Evolutionary conservation across 1,140 invertebrate species (phyloP), one percentile per base, ranked within the genome.

Genomic region (Drosophila kepulauana): DNA sequence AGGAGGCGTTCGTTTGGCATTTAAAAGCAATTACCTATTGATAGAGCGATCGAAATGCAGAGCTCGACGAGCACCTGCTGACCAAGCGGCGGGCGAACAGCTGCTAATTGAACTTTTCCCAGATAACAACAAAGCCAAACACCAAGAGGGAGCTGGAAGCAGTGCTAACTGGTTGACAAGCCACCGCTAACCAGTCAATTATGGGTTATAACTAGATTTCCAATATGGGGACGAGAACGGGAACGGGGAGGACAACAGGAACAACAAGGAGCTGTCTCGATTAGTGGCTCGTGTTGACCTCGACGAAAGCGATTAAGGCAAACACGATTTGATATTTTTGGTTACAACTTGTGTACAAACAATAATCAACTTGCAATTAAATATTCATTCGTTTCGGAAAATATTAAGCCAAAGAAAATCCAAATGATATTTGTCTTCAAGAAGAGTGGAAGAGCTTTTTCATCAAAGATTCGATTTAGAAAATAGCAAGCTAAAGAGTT

Each of bases 11-110:
- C 51, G 63, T 65, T 28, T 28, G 51, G 51, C 51, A 65, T 65
- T 65, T 65, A 65, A 65, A 65, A 65, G 15, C 63, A 65, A 65
- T 65, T 65, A 65, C 25, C 25, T 8, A 65, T 56, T 56, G 51
- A 54, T 54, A 54, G 51, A 54, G 30, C 30, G 51, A 54, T 57
- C 54, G 25, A 15, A 41, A 41, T 38, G 35, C 54, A 38, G 15
- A 38, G 1, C 33, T 16, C 30, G 13, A 38, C 33, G 20, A 25
- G 33, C 54, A 57, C 54, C 54, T 57, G 35, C 35, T 57, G 54
- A 57, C 54, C 54, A 56, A 41, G 3, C 0, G 38, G 3, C 8
- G 10, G 30, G 30, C 7, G 7, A 7, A 11, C 7, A n/a, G 52
- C 7, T 56, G 15, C 35, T 43, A 57, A 57, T 25, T 57, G 54